These are phyloP conservation scores for Heliothis virescens DNA, from an alignment of 1,140 invertebrate species.

Conservation along the genomic window DNA sequence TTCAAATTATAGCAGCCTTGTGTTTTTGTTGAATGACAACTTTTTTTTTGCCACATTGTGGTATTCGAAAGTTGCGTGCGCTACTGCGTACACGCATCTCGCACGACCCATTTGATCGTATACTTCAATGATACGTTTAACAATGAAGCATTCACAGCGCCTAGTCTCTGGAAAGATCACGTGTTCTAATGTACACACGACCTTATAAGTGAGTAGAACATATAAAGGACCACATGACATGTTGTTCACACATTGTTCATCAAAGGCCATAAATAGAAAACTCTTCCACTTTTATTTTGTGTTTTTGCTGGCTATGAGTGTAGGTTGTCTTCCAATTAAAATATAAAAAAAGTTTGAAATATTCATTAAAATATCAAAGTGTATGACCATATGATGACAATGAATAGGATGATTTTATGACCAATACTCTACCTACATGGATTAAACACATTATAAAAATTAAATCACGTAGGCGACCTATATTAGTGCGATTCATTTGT, in stretches of 20 bases:
- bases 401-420: no score
- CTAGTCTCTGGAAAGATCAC: slow-evolving; percentile 36
- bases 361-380: no score
- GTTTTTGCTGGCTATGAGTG: no score
- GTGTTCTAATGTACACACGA: slow-evolving; percentile 25
- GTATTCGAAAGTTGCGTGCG: slow-evolving; percentile 32
- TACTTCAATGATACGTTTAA: slow-evolving; percentile 41
- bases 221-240: neutral
- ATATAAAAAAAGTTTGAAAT: no score
- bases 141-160: slow-evolving; percentile 28
- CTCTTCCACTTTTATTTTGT: no score
- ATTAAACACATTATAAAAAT: no score
- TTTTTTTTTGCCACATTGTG: neutral
- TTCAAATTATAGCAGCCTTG: neutral
- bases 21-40: neutral
- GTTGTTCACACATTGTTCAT: neutral
- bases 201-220: neutral
- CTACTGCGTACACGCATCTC: neutral
- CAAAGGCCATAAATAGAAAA: no score
- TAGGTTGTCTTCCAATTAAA: no score
- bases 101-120: slow-evolving; percentile 28
- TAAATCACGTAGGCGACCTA: neutral
- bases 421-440: neutral
- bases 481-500: neutral
- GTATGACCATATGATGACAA: no score